Evolutionary conservation across 2,888 invertebrate species (phyloP).

Genomic region (Lumbricus terrestris): DNA sequence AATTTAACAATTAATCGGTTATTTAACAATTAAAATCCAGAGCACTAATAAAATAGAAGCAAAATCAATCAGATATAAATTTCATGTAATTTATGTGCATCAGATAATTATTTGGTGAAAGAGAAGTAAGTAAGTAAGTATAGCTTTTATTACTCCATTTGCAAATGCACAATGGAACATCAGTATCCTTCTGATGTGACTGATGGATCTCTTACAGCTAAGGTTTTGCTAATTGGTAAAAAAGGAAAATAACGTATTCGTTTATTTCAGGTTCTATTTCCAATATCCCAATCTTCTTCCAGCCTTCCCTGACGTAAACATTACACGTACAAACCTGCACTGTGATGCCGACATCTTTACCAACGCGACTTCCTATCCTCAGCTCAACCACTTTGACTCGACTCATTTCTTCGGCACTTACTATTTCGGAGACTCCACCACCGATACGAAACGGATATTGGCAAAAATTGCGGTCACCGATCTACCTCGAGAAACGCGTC

Average conservation of each 20-base stretch:
- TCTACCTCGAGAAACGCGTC: neutral
- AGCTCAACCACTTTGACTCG: constrained; percentile 17
- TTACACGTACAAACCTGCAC: neutral
- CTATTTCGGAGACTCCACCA: neutral
- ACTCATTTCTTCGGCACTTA: constrained; percentile 14
- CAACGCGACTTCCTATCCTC: neutral
- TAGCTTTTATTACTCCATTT: too few relatives aligned
- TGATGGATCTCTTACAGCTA: neutral
- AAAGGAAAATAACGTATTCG: neutral
- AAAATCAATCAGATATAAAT: too few relatives aligned
- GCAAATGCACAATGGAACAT: too few relatives aligned
- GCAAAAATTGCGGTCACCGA: constrained; percentile 18
- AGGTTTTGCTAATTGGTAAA: neutral
- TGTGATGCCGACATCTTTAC: neutral
- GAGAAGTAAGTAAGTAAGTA: too few relatives aligned
- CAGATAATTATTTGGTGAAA: neutral
- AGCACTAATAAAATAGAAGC: too few relatives aligned
- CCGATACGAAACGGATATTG: neutral
- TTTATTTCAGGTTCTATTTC: constrained; percentile 12
- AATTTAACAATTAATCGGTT: too few relatives aligned
- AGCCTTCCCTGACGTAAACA: constrained; percentile 20
- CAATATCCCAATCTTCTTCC: constrained; percentile 17
- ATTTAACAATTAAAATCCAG: too few relatives aligned
- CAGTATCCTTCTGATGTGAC: too few relatives aligned
- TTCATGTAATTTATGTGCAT: neutral